phyloP scores from a whole-genome alignment of 2,888 invertebrate species.

The Brachynemurus nebulosus region DNA sequence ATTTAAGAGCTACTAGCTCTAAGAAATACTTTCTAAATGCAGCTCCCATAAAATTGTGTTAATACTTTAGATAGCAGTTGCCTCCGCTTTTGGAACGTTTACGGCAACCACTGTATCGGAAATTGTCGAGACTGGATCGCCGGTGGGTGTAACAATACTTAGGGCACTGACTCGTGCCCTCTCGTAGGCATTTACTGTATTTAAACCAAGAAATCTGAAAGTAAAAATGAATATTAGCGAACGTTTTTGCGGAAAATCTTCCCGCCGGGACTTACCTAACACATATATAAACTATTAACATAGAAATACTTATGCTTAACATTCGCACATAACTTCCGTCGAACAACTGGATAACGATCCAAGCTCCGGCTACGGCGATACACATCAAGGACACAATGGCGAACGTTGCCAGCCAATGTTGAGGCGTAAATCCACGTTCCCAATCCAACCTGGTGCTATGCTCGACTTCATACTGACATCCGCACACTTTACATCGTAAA shows the following conservation, averaged over 20 bases:
- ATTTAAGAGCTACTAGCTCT: no score
- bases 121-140: slow-evolving; percentile 36
- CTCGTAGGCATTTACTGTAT: slow-evolving; percentile 81
- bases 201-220: slow-evolving; percentile 69
- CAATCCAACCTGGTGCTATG: slow-evolving; percentile 65
- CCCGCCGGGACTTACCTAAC: slow-evolving; percentile 44
- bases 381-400: slow-evolving; percentile 67
- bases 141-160: slow-evolving; percentile 45
- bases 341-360: slow-evolving; percentile 67
- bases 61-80: slow-evolving; percentile 20
- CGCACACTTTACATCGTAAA: slow-evolving; percentile 73
- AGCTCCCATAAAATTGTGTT: not conserved
- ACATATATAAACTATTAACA: slow-evolving; percentile 72
- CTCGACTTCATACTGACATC: slow-evolving; percentile 66
- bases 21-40: no score
- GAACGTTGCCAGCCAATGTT: slow-evolving; percentile 74
- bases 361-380: slow-evolving; percentile 60
- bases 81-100: slow-evolving; percentile 28
- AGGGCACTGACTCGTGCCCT: slow-evolving; percentile 79
- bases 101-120: slow-evolving; percentile 36
- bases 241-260: not conserved
- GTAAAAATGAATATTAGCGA: slow-evolving; percentile 16
- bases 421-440: slow-evolving; percentile 69
- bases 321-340: slow-evolving; percentile 64
- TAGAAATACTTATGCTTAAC: slow-evolving; percentile 65